Conservation (phyloP, 2,113 vertebrate species). For the Amphilophus citrinellus region DNA sequence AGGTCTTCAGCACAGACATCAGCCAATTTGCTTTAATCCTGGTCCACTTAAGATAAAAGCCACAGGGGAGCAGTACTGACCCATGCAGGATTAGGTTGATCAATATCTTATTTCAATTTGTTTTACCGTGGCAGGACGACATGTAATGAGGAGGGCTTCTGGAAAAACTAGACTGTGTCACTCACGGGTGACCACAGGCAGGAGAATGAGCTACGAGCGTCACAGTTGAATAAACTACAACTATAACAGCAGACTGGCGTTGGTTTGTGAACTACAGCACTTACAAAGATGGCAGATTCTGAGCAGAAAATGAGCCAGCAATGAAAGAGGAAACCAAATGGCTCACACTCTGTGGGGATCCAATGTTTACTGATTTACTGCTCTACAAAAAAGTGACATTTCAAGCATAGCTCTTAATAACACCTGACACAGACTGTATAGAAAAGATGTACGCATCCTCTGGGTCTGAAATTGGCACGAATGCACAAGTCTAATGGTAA, state of each 20-base stretch:
- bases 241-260: not conserved
- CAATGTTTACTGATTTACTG: not conserved
- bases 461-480: no score
- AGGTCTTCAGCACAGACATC: not conserved
- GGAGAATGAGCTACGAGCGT: not conserved
- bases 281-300: not conserved
- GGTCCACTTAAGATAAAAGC: conserved; percentile 23
- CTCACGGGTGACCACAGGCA: not conserved
- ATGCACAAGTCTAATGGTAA: no score
- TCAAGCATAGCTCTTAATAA: not conserved
- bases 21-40: conserved; percentile 31
- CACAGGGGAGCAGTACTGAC: conserved; percentile 2
- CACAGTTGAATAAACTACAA: not conserved
- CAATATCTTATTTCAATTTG: conserved; percentile 36
- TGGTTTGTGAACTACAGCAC: not conserved
- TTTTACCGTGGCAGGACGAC: not conserved
- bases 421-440: not conserved
- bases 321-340: not conserved
- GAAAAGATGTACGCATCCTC: not conserved
- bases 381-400: no score
- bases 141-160: not conserved
- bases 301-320: not conserved
- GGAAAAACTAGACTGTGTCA: not conserved
- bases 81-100: conserved; percentile 8
- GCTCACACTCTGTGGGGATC: not conserved